Evolutionary conservation across 2,113 vertebrate genomes (phyloP).

Genomic region (Bubo bubo): DNA sequence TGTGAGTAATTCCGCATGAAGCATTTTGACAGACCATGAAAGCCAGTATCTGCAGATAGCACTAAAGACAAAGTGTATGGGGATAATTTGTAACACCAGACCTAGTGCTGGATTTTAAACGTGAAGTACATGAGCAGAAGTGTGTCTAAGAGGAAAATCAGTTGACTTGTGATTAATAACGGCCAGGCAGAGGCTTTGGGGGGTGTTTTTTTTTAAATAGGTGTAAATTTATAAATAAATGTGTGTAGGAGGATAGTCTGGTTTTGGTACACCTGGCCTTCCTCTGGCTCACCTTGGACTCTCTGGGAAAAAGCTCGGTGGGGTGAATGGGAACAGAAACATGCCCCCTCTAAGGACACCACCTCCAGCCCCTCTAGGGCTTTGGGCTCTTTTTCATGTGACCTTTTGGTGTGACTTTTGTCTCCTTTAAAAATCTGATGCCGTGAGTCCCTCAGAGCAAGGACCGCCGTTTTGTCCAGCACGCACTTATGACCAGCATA

Average conservation of each 20-base stretch:
- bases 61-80: not conserved
- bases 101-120: not conserved
- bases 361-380: not conserved
- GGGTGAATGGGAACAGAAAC: not conserved
- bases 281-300: not conserved
- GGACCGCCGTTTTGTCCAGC: rapidly evolving
- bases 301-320: not conserved
- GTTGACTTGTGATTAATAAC: not conserved
- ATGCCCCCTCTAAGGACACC: not conserved
- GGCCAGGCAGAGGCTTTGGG: not conserved
- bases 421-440: not conserved
- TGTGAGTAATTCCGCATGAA: not conserved
- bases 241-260: not conserved
- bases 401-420: not conserved
- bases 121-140: not conserved
- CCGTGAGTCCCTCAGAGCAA: not conserved
- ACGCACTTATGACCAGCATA: rapidly evolving
- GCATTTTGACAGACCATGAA: not conserved
- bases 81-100: not conserved
- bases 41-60: not conserved
- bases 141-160: not conserved
- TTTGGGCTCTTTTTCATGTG: not conserved
- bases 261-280: not conserved
- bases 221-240: not conserved
- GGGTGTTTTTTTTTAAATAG: not conserved